Percentiles rank a stretch among this genome's conserved stretches.
Conservation (phyloP, 35 echinoderm and acorn worm genomes). For the Ophioderma brevispina region DNA sequence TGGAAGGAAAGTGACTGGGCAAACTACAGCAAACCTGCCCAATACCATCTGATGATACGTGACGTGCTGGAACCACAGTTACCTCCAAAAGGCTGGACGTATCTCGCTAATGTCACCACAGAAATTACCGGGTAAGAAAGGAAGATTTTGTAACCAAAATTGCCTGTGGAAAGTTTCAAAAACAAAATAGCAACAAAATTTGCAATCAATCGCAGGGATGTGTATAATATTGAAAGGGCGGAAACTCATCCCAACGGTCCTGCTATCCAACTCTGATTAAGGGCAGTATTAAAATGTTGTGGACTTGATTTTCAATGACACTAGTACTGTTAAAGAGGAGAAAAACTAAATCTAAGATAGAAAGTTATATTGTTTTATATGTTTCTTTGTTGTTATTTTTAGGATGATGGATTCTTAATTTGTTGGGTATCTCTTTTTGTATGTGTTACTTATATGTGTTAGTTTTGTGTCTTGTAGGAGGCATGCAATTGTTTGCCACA, state of each 20-base stretch:
- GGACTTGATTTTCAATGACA: not conserved
- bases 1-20: not conserved
- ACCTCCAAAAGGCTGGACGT: slow-evolving; percentile 7
- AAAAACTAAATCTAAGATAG: not conserved
- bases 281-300: not conserved
- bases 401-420: too few species aligned
- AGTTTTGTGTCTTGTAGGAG: not conserved
- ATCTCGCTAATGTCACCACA: not conserved
- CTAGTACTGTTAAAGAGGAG: not conserved
- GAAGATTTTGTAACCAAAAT: not conserved
- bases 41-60: slow-evolving; percentile 31
- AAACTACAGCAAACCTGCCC: slow-evolving; percentile 2
- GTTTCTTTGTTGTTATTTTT: not conserved
- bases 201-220: not conserved
- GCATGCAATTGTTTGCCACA: not conserved
- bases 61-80: not conserved
- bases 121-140: slow-evolving; percentile 24
- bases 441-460: too few species aligned
- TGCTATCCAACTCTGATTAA: not conserved
- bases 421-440: too few species aligned
- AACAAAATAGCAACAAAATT: not conserved
- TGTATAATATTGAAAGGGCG: not conserved
- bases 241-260: not conserved
- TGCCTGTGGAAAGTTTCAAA: not conserved
- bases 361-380: not conserved